Conservation (phyloP, 1,140 invertebrate species). For the Diuraphis noxia region DNA sequence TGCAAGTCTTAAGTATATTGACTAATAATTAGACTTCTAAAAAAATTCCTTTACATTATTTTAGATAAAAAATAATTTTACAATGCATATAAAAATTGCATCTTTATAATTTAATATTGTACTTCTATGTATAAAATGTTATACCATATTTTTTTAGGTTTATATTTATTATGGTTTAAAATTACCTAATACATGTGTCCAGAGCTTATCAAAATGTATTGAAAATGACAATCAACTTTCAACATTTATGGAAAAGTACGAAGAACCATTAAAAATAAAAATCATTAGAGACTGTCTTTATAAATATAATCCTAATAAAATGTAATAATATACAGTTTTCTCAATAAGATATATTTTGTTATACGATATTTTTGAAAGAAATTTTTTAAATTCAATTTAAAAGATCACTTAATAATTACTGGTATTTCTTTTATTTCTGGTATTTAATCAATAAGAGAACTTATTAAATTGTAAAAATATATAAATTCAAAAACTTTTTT, state of each 20-base stretch:
- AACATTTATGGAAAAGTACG: background rate
- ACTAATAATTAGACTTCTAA: background rate
- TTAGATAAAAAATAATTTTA: background rate
- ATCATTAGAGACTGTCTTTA: background rate
- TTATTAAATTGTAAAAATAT: background rate
- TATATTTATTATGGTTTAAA: slow-evolving; percentile 55
- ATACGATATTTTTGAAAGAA: background rate
- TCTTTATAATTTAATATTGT: background rate
- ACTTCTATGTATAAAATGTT: background rate
- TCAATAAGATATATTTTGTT: background rate
- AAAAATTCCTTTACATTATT: background rate
- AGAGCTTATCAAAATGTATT: slow-evolving; percentile 34
- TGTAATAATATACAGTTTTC: background rate
- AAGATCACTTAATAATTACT: background rate
- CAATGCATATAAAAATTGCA: background rate
- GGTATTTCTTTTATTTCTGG: background rate
- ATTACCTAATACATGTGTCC: slow-evolving; percentile 37
- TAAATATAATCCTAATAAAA: background rate
- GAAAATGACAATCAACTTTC: slow-evolving; percentile 19
- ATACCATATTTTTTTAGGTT: slow-evolving; percentile 54
- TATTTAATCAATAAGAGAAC: background rate
- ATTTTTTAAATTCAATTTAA: background rate
- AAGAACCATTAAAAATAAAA: background rate
- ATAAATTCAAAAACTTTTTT: background rate
- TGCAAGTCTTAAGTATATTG: background rate